These are phyloP conservation scores for Dicyrtomina minuta DNA, from an alignment of 2,888 invertebrate genomes.

Conservation along the genomic window DNA sequence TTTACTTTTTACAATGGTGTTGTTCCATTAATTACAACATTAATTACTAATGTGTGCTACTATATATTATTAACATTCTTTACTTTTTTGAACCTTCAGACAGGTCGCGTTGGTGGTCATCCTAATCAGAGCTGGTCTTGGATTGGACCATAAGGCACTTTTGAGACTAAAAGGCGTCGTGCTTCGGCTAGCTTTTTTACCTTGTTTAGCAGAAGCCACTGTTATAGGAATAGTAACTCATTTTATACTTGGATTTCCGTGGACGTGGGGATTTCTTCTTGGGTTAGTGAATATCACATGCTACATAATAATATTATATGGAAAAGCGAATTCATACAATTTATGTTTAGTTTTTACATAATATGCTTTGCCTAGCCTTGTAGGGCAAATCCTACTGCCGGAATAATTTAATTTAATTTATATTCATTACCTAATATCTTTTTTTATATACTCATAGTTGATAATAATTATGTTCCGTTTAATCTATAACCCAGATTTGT, in stretches of 20 bases:
- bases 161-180: constrained; percentile 62
- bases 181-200: constrained; percentile 63
- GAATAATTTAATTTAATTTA: too few species aligned
- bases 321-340: neutral
- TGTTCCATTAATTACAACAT: too few species aligned
- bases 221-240: constrained; percentile 61
- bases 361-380: neutral
- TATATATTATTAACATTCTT: too few species aligned
- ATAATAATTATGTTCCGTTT: too few species aligned
- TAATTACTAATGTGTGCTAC: too few species aligned
- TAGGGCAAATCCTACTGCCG: too few species aligned
- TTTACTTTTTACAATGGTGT: too few species aligned
- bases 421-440: too few species aligned
- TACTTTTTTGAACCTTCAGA: too few species aligned
- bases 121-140: constrained; percentile 66
- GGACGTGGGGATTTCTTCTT: constrained; percentile 64
- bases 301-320: neutral
- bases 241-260: constrained; percentile 63
- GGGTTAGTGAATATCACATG: constrained; percentile 55
- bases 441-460: too few species aligned
- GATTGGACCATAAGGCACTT: constrained; percentile 64
- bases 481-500: constrained; percentile 64
- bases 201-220: constrained; percentile 64
- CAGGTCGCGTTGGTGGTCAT: constrained; percentile 67
- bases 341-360: neutral